Evolutionary conservation across 2,797 vertebrate genomes (phyloP).

Genomic region (Scleropages formosus): DNA sequence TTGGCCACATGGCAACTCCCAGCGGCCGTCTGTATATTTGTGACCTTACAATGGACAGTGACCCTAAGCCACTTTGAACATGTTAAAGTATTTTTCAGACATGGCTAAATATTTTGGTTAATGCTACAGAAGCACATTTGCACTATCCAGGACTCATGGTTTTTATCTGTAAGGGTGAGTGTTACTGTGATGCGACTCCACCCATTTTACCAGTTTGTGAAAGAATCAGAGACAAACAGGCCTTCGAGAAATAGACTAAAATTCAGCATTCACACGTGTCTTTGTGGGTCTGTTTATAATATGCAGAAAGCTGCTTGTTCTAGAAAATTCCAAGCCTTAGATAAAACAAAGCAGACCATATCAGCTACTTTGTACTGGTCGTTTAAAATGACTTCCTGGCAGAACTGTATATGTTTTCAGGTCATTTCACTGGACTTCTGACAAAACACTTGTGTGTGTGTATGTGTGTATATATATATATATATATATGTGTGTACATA

Average conservation of each 20-base stretch:
- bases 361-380: constrained; percentile 15
- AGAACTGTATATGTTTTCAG: constrained; percentile 31
- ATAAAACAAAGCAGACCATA: constrained; percentile 15
- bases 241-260: not conserved
- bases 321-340: constrained; percentile 17
- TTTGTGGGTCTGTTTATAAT: not conserved
- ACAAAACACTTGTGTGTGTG: constrained; percentile 25
- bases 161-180: constrained; percentile 22
- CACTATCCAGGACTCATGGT: constrained; percentile 39
- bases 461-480: too few species aligned
- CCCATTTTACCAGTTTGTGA: not conserved
- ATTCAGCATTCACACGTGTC: not conserved
- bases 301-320: constrained; percentile 24
- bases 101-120: constrained; percentile 19
- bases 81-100: too few species aligned
- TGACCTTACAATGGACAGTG: constrained; percentile 5
- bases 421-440: constrained; percentile 47
- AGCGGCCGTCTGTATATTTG: not conserved
- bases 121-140: constrained; percentile 47
- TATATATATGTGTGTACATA: constrained; percentile 9
- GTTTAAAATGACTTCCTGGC: constrained; percentile 23
- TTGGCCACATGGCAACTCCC: not conserved
- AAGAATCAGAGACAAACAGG: not conserved
- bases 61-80: not conserved
- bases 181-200: not conserved